A percentile compares a stretch with the other conserved stretches of the same genome.
Conservation (phyloP, 2,888 invertebrate species). For the Tridacna crocea region DNA sequence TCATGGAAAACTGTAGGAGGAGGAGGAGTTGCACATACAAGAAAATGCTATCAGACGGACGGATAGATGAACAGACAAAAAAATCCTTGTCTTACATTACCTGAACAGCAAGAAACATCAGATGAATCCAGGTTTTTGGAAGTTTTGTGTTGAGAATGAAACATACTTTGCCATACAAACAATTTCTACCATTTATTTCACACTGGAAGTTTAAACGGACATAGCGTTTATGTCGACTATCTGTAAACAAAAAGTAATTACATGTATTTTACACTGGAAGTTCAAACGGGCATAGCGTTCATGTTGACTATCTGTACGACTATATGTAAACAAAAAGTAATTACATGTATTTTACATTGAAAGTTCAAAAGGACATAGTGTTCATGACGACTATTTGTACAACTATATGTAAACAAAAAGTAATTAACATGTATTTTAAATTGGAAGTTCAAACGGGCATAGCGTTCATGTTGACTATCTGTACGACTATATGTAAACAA, state of each 20-base stretch:
- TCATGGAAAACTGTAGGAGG: no score
- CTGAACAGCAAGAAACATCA: slow-evolving; percentile 97
- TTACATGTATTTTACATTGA: slow-evolving; percentile 92
- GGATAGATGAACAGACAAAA: no score
- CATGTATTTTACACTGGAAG: slow-evolving; percentile 93
- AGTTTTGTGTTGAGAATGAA: slow-evolving; percentile 87
- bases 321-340: no score
- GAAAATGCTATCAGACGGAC: no score
- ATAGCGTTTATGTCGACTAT: slow-evolving; percentile 92
- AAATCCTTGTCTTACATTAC: slow-evolving; percentile 77
- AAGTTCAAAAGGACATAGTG: slow-evolving; percentile 95
- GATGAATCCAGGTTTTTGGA: slow-evolving; percentile 96
- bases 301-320: slow-evolving; percentile 90
- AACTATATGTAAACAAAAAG: no score
- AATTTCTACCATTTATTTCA: slow-evolving; percentile 91
- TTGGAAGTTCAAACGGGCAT: slow-evolving; percentile 94
- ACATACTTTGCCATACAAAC: slow-evolving; percentile 88
- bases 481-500: slow-evolving; percentile 87
- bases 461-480: slow-evolving; percentile 93
- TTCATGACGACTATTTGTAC: slow-evolving; percentile 91
- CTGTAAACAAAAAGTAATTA: slow-evolving; percentile 85
- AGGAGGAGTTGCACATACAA: no score
- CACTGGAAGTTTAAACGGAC: slow-evolving; percentile 95
- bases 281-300: slow-evolving; percentile 94
- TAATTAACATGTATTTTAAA: slow-evolving; percentile 91